Evolutionary conservation across 2,113 vertebrate genomes (phyloP).

Genomic region (Rhinogobius similis): DNA sequence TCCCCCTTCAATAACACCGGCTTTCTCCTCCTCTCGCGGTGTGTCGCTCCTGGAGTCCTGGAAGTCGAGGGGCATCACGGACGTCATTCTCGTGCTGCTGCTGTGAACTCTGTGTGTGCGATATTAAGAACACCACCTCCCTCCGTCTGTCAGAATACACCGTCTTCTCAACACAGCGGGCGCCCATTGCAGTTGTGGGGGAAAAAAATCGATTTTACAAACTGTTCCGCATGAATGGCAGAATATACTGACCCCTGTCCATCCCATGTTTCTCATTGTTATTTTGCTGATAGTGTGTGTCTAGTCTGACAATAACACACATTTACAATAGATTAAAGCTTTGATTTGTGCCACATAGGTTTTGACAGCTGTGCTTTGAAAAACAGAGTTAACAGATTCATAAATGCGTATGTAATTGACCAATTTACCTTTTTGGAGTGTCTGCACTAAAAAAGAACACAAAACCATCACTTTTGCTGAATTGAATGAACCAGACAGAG

Average conservation of each 20-base stretch:
- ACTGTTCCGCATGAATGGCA: slow-evolving; percentile 35
- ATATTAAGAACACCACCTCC: slow-evolving; percentile 35
- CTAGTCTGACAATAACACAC: background rate
- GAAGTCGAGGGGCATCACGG: slow-evolving; percentile 39
- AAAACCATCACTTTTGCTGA: too few relatives aligned
- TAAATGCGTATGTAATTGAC: too few relatives aligned
- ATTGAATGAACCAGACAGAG: too few relatives aligned
- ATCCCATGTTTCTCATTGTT: slow-evolving; percentile 20
- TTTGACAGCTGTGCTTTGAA: too few relatives aligned
- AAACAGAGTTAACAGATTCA: too few relatives aligned
- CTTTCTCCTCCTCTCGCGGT: slow-evolving; percentile 32
- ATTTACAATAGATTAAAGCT: too few relatives aligned
- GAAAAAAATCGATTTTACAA: slow-evolving; percentile 31
- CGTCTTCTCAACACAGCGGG: slow-evolving; percentile 36
- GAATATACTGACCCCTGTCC: slow-evolving; percentile 22
- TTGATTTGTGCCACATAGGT: too few relatives aligned
- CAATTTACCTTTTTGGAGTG: too few relatives aligned
- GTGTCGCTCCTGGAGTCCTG: slow-evolving; percentile 41
- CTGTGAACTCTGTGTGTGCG: slow-evolving; percentile 39
- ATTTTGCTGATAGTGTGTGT: slow-evolving; percentile 17
- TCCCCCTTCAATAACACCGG: slow-evolving; percentile 55
- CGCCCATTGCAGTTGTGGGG: background rate
- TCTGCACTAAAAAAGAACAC: too few relatives aligned
- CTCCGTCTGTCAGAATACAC: slow-evolving; percentile 16
- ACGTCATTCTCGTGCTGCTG: slow-evolving; percentile 46